A percentile compares a stretch with the other conserved stretches of the same genome.
These are phyloP conservation scores for Eonycteris spelaea DNA, from an alignment of 2,113 vertebrate genomes.

Conservation along the genomic window DNA sequence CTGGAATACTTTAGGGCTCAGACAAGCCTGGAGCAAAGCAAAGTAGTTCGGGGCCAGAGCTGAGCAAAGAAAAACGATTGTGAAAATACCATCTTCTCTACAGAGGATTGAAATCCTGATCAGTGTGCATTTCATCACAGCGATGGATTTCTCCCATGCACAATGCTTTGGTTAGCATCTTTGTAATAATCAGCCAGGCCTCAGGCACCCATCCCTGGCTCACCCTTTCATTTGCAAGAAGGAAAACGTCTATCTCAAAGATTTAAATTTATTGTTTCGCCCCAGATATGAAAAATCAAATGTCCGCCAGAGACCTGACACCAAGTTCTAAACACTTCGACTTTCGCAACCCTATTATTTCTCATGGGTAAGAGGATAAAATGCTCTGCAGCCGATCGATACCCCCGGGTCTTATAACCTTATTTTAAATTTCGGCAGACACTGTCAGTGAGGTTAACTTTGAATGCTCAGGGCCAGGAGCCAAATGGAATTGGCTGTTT, in stretches of 20 bases:
- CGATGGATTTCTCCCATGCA: not conserved
- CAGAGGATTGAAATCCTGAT: not conserved
- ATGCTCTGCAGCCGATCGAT: not conserved
- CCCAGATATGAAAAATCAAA: constrained; percentile 37
- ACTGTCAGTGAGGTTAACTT: constrained; percentile 46
- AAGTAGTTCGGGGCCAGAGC: constrained; percentile 45
- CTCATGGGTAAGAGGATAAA: not conserved
- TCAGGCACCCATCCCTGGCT: not conserved
- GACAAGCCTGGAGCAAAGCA: constrained; percentile 62
- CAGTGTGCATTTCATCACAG: not conserved
- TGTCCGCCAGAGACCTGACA: not conserved
- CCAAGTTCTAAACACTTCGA: not conserved
- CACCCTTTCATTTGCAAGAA: constrained; percentile 14
- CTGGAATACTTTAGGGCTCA: constrained; percentile 49
- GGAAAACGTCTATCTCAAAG: not conserved
- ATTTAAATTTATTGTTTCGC: constrained; percentile 48
- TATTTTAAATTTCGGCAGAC: constrained; percentile 49
- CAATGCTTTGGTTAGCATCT: not conserved
- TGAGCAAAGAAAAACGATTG: constrained; percentile 36
- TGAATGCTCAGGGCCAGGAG: constrained; percentile 25
- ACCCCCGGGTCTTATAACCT: constrained; percentile 46
- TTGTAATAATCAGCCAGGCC: not conserved
- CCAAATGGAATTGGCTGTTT: constrained; percentile 57
- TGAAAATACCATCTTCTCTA: constrained; percentile 36
- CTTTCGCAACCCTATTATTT: constrained; percentile 8